phyloP scores from a whole-genome alignment of 2,797 vertebrate species.

The Euthynnus affinis region DNA sequence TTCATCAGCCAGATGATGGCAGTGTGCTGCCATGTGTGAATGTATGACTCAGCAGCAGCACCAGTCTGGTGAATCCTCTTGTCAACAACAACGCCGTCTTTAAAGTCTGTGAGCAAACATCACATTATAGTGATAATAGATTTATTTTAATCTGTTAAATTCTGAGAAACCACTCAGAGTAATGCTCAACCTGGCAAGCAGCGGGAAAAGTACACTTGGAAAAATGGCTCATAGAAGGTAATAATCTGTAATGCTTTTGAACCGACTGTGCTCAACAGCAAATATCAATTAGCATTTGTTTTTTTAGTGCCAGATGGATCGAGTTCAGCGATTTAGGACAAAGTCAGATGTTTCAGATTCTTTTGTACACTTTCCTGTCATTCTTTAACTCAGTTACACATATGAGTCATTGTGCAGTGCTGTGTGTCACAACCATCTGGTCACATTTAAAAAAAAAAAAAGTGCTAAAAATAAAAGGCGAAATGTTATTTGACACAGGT shows the following conservation, averaged over 20 bases:
- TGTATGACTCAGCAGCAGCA: slow-evolving; percentile 41
- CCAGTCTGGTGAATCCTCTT: neutral
- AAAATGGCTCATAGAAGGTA: slow-evolving; percentile 31
- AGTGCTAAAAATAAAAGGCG: slow-evolving; percentile 50
- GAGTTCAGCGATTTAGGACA: neutral
- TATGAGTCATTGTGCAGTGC: slow-evolving; percentile 15
- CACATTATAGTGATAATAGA: slow-evolving; percentile 50
- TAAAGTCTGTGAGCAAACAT: slow-evolving; percentile 47
- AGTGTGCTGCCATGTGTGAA: slow-evolving; percentile 63
- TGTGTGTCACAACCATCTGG: slow-evolving; percentile 35
- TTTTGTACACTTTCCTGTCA: slow-evolving; percentile 1
- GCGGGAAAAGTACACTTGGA: slow-evolving; percentile 2
- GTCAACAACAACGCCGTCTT: slow-evolving; percentile 37
- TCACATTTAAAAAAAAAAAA: slow-evolving; percentile 27
- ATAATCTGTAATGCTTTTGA: slow-evolving; percentile 12
- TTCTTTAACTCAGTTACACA: slow-evolving; percentile 16
- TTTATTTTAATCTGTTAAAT: slow-evolving; percentile 59
- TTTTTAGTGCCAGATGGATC: slow-evolving; percentile 8
- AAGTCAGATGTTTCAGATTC: slow-evolving; percentile 6
- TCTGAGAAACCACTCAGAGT: slow-evolving; percentile 32
- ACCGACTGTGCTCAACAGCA: slow-evolving; percentile 8
- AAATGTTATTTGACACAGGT: slow-evolving; percentile 57
- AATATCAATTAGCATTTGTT: slow-evolving; percentile 26
- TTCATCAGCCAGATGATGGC: slow-evolving; percentile 72
- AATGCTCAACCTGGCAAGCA: slow-evolving; percentile 16